phyloP scores from a whole-genome alignment of 2,797 vertebrate genomes.

The Atherinosoma microstoma region DNA sequence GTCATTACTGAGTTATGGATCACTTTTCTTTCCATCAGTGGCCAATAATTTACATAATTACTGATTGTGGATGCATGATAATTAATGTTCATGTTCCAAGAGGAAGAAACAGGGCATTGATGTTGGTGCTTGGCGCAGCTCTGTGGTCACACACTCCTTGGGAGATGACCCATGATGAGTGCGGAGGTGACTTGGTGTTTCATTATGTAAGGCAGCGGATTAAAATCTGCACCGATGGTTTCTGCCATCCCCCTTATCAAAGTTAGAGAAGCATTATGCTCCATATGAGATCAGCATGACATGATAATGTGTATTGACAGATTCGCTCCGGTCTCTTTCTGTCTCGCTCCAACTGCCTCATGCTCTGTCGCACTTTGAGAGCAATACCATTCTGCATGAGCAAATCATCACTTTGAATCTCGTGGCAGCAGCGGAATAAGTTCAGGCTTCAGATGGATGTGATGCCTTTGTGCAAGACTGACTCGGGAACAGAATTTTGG shows the following conservation, averaged over 20 bases:
- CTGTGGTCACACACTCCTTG: slow-evolving; percentile 41
- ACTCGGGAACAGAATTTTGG: slow-evolving; percentile 51
- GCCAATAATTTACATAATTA: slow-evolving; percentile 59
- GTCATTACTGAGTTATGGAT: slow-evolving; percentile 43
- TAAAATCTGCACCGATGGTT: slow-evolving; percentile 43
- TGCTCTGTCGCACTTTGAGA: slow-evolving; percentile 53
- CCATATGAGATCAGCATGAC: slow-evolving; percentile 50
- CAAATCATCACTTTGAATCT: slow-evolving; percentile 47
- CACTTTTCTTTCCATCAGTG: slow-evolving; percentile 33
- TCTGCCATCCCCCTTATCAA: slow-evolving; percentile 28
- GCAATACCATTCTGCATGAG: slow-evolving; percentile 56
- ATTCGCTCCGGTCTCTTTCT: slow-evolving; percentile 27
- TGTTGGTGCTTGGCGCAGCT: slow-evolving; percentile 31
- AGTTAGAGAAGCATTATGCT: slow-evolving; percentile 29
- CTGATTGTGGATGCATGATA: slow-evolving; percentile 51
- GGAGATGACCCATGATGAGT: slow-evolving; percentile 58
- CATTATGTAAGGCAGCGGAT: slow-evolving; percentile 52
- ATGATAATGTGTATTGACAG: slow-evolving; percentile 62
- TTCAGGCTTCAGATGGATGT: slow-evolving; percentile 32
- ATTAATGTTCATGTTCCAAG: slow-evolving; percentile 49
- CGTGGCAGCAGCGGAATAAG: slow-evolving; percentile 34
- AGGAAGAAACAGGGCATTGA: slow-evolving; percentile 63
- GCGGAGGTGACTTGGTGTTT: slow-evolving; percentile 54
- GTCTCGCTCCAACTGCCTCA: slow-evolving; percentile 30
- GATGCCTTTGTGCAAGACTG: slow-evolving; percentile 35